These are phyloP conservation scores for Ursus arctos DNA, from an alignment of 2,113 vertebrate genomes.

Conservation along the genomic window DNA sequence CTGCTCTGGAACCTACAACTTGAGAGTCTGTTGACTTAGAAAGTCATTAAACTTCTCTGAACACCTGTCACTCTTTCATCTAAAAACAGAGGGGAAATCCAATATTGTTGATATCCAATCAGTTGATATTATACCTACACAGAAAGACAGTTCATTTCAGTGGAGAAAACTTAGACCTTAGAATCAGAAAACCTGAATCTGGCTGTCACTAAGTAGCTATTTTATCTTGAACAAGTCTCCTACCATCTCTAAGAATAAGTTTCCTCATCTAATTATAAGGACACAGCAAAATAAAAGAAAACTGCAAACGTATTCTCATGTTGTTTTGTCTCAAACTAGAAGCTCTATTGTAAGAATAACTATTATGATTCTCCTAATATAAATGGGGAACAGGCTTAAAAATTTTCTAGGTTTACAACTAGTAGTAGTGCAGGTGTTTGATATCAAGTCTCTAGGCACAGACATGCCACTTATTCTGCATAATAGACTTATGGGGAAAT, in stretches of 20 bases:
- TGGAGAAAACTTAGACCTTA: background rate
- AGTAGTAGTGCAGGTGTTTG: background rate
- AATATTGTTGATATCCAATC: background rate
- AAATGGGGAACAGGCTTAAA: background rate
- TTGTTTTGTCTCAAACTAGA: background rate
- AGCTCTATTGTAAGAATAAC: background rate
- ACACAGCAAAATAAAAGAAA: background rate
- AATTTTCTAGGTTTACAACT: background rate
- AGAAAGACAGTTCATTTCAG: background rate
- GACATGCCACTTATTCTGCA: background rate
- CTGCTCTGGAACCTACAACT: background rate
- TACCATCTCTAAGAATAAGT: background rate
- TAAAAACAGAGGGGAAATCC: background rate
- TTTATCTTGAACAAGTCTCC: slow-evolving; percentile 9
- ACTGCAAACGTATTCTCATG: background rate
- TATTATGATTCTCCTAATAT: background rate
- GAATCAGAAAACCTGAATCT: background rate
- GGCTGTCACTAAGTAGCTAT: background rate
- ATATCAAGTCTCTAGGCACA: background rate
- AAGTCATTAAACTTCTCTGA: background rate
- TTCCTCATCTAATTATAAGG: background rate
- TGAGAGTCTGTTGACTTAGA: background rate
- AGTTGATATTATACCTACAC: background rate
- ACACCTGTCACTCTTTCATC: slow-evolving; percentile 12
- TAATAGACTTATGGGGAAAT: slow-evolving; percentile 32